Base-by-base conservation (phyloP, 2,113 vertebrate species). In the Perca schrenkii region DNA sequence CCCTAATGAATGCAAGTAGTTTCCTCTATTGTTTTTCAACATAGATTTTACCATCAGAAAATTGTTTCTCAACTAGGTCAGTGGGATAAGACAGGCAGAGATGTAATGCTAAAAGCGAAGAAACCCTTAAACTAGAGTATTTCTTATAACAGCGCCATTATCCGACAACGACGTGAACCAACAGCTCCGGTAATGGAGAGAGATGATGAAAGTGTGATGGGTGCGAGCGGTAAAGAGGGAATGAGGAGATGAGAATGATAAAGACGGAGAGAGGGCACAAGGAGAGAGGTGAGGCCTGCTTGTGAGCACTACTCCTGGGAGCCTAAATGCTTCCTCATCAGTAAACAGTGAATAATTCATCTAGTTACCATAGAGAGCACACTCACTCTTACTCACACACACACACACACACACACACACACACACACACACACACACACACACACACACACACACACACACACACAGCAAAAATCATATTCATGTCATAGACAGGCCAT, bases 301-400 rank as follows among this genome's bases (percentile, higher is more conserved):
- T 86, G 86, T 87, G 83, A 94, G 89, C 89, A 77, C 79, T 83
- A 93, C 95, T 96, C 94, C 80, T 88, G 95, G 94, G 95, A 95
- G 73, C 85, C 86, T 95, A 95, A 97, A 96, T 95, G 95, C 90
- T 94, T 96, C 94, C 93, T 96, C 93, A 92, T 92, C 91, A 89
- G 92, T 94, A 93, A 92, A 92, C 90, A 92, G 94, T 96, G 94
- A 97, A 96, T 97, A 95, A 97, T 97, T 97, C 93, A 97, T 96
- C 86, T 85, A 88, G 86, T 95, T 94, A 87, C 92, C 84, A 84
- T 67, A 91, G 87, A 74, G 62, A 81, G 74, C 77, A 68, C 66
- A 57, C 68, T 86, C 66, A 57, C 68, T 86, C 80, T 92, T 79
- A 31, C 49, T 28, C 40, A 64, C 58, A 65, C 52, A 56, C 49